Base-by-base conservation (phyloP, 2,797 vertebrate genomes). In the Fratercula arctica region DNA sequence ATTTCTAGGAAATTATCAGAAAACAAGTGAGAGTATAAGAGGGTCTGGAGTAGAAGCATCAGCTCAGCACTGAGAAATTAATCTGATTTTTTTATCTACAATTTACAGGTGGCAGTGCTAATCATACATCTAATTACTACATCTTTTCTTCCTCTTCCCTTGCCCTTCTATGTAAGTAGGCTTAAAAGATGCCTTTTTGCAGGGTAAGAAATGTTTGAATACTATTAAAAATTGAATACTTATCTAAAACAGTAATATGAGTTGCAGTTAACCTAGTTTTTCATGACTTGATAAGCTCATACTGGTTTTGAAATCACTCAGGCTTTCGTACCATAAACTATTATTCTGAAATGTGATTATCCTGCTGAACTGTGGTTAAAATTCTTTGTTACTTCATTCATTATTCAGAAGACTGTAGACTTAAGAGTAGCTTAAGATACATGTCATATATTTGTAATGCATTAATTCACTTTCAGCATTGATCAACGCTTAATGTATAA, bases 331-430 rank as follows among this genome's bases (percentile, higher is more conserved):
- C 80, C n/a, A 59, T 53, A 53, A 96, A 66, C 70, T 85, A 6
- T 92, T 88, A 51, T 64, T 76, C 67, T 94, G 70, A 93, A 90
- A 94, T 79, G 37, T 31, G 66, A 81, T 93, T 93, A 83, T 70
- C 48, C 48, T 75, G 18, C 94, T 94, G 70, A 81, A 85, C 75
- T 94, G 61, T 88, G 61, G 68, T 93, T 93, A 70, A 76, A 89
- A 77, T 51, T 91, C 74, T 66, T 79, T 83, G 81, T 90, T 89
- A 57, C 68, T 92, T 95, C 45, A 88, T 88, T 91, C 50, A 81
- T 94, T 96, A 93, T 92, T 92, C 81, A 87, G 82, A 89, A 81
- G 78, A 35, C 48, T 33, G 48, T 79, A 72, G 51, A 35, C 56
- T 89, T 95, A 87, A 82, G 80, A 82, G 54, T 83, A 88, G 53